Base-by-base conservation (phyloP, 2,888 invertebrate species). In the Luperina testacea region DNA sequence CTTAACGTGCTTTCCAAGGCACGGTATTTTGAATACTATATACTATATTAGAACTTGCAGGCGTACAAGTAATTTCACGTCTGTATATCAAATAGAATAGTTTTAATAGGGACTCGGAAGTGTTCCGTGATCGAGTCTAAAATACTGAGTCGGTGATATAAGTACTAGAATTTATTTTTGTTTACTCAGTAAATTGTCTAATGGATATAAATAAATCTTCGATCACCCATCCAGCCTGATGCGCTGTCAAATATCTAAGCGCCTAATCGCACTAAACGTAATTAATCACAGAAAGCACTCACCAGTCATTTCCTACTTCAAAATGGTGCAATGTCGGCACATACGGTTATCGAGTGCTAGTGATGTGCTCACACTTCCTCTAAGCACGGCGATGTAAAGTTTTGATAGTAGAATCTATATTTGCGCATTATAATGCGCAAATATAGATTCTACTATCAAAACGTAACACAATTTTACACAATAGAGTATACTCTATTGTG, bases 261-360 rank as follows among this genome's bases (percentile, higher is more conserved):
- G 59, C 65, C 45, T 82, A 89, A 84, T 85, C 81, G 82, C 79
- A 85, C 51, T 78, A 82, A 77, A 80, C 71, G 80, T 84, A 88
- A 91, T 92, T 91, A 92, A 92, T 92, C 92, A 92, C 77, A 51
- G 84, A 86, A 83, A 90, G 76, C 86, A 86, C 87, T 89, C 63
- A 80, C 87, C 69, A 89, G 89, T 92, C 92, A 93, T 89, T 92
- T 92, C 93, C 93, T 90, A 87, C 85, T 90, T 80, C 79, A 85
- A 87, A 88, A 86, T 88, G 86, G 89, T 89, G 88, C 74, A 85
- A 82, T 77, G 75, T 71, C 67, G 68, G 71, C 72, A 77, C 87
- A 84, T 79, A 78, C 72, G 59, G 57, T 59, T 73, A 81, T 70
- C 64, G 64, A 75, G n/a, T 69, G 53, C 68, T 85, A 84, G 77